Percentiles rank a stretch among this genome's conserved stretches.
Evolutionary conservation across 2,113 vertebrate genomes (phyloP).

Genomic region (Pseudopipra pipra): DNA sequence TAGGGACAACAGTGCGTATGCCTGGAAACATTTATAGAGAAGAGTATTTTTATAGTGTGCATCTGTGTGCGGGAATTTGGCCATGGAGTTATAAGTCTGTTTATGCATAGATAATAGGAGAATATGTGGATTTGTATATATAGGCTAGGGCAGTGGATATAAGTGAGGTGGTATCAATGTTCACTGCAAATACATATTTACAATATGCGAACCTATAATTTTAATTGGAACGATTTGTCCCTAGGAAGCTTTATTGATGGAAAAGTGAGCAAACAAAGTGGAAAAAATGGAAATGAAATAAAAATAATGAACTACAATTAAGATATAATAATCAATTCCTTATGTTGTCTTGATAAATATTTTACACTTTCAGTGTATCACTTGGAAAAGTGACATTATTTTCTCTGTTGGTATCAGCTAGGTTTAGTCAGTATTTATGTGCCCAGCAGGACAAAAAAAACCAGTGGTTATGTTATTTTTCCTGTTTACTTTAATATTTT

Average conservation of each 20-base stretch:
- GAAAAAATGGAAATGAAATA: background rate
- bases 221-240: background rate
- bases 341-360: background rate
- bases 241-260: background rate
- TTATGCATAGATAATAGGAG: background rate
- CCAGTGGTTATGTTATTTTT: background rate
- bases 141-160: background rate
- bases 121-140: background rate
- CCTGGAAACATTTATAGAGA: conserved; percentile 12
- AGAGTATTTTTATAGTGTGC: background rate
- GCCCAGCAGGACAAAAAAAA: background rate
- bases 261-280: background rate
- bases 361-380: background rate
- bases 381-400: background rate
- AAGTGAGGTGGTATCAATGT: background rate
- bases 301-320: background rate
- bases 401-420: background rate
- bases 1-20: background rate
- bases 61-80: background rate
- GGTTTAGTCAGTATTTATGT: background rate
- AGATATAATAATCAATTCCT: background rate
- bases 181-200: background rate
- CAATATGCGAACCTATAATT: background rate
- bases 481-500: conserved; percentile 4
- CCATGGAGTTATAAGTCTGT: background rate